Evolutionary conservation across 2,797 vertebrate species (phyloP).

Genomic region (Salarias fasciatus): DNA sequence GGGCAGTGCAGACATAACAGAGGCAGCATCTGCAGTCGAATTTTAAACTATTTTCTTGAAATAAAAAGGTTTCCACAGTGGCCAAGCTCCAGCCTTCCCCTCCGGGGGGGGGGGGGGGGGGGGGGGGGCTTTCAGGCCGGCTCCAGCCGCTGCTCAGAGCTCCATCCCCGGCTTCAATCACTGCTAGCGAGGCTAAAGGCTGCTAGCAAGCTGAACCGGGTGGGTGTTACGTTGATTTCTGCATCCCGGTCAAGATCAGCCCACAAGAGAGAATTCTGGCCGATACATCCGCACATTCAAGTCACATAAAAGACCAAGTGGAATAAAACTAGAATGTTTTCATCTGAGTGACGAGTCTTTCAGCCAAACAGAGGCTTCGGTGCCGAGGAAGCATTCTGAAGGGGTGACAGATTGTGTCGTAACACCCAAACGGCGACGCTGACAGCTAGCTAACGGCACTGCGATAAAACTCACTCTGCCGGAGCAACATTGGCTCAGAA

Average conservation of each 20-base stretch:
- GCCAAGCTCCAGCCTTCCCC: no score
- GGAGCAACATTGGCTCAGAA: neutral
- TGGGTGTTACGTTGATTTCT: slow-evolving; percentile 23
- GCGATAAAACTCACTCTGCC: neutral
- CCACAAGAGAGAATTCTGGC: no score
- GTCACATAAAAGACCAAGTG: no score
- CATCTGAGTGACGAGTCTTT: no score
- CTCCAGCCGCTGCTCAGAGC: no score
- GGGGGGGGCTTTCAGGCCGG: no score
- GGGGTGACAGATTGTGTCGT: neutral
- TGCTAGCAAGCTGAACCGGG: slow-evolving; percentile 4
- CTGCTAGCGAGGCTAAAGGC: slow-evolving; percentile 12
- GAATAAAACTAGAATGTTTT: no score
- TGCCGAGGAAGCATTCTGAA: neutral
- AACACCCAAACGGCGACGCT: slow-evolving; percentile 9
- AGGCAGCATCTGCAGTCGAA: slow-evolving; percentile 32
- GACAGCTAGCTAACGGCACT: neutral
- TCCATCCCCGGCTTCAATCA: no score
- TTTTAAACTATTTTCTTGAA: slow-evolving; percentile 6
- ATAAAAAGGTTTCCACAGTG: neutral
- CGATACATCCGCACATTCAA: no score
- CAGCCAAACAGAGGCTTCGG: neutral
- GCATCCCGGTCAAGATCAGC: neutral
- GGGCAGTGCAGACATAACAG: no score
- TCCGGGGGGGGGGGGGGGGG: no score